A percentile compares a stretch with the other conserved stretches of the same genome.
Evolutionary conservation across 2,113 vertebrate species (phyloP).

Genomic region (Datnioides undecimradiatus): DNA sequence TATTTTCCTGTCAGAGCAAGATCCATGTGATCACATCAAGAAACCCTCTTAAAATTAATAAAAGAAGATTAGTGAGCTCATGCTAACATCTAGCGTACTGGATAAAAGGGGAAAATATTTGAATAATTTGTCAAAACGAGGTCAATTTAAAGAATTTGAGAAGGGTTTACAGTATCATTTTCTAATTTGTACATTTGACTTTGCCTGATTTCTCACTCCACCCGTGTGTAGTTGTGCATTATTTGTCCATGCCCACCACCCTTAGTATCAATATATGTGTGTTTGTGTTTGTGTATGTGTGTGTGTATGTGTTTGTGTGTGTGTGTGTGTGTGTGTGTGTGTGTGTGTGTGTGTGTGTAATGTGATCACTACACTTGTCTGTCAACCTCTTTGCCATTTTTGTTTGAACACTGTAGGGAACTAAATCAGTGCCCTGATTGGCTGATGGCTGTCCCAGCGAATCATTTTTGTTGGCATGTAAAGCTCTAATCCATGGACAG

Average conservation of each 20-base stretch:
- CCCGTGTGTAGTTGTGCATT: not conserved
- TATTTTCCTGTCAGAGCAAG: not conserved
- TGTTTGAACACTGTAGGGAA: conserved; percentile 59
- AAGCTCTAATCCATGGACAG: conserved; percentile 54
- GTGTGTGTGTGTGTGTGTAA: not conserved
- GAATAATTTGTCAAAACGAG: not conserved
- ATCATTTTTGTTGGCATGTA: conserved; percentile 68
- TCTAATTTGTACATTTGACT: not conserved
- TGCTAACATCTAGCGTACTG: not conserved
- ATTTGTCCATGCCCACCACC: conserved; percentile 13
- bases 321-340: conserved; percentile 20
- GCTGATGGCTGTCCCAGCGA: conserved; percentile 38
- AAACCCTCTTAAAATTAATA: no score
- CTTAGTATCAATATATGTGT: conserved; percentile 6
- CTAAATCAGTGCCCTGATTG: conserved; percentile 38
- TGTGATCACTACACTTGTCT: conserved; percentile 25
- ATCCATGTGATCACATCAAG: no score
- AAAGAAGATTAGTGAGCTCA: not conserved
- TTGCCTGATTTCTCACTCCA: not conserved
- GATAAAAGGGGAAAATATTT: no score
- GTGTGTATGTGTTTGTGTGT: conserved; percentile 22
- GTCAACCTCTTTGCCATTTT: conserved; percentile 49
- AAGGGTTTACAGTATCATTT: not conserved
- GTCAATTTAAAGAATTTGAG: not conserved
- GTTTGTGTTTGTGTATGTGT: conserved; percentile 14